Conservation (phyloP, 2,113 vertebrate genomes). For the Coptodon rendalli region DNA sequence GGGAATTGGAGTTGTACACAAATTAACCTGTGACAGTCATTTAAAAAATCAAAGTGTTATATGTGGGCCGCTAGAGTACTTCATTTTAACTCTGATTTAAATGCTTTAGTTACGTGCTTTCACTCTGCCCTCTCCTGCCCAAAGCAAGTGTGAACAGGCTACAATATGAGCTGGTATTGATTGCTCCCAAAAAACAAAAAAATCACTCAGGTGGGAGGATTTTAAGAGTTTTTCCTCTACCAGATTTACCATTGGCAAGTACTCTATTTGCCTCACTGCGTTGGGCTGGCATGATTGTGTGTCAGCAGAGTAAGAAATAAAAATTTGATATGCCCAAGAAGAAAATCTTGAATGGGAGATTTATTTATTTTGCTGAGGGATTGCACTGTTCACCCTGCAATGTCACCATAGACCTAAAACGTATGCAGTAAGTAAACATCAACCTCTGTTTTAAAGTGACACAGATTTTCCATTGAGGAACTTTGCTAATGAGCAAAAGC, state of each 20-base stretch:
- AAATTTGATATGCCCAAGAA: background rate
- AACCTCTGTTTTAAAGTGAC: background rate
- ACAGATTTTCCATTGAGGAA: background rate
- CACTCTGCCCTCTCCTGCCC: background rate
- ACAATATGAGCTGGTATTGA: background rate
- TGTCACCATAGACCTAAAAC: background rate
- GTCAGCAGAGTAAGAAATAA: background rate
- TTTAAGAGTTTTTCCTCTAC: background rate
- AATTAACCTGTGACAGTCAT: background rate
- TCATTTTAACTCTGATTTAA: background rate
- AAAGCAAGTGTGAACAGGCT: background rate
- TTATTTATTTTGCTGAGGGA: background rate
- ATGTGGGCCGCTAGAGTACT: rapidly evolving
- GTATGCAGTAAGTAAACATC: background rate
- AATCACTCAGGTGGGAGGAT: background rate
- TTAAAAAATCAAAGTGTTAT: background rate
- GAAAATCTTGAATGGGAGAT: background rate
- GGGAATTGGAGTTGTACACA: background rate
- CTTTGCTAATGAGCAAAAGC: background rate
- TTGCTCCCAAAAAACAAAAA: background rate
- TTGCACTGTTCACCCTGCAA: background rate
- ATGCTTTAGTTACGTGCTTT: background rate
- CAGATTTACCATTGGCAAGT: background rate
- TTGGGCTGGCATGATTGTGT: background rate
- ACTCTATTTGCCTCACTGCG: background rate